Percentiles rank a stretch among this genome's conserved stretches.
phyloP scores from a whole-genome alignment of 2,797 vertebrate genomes.

The Peromyscus aztecus region DNA sequence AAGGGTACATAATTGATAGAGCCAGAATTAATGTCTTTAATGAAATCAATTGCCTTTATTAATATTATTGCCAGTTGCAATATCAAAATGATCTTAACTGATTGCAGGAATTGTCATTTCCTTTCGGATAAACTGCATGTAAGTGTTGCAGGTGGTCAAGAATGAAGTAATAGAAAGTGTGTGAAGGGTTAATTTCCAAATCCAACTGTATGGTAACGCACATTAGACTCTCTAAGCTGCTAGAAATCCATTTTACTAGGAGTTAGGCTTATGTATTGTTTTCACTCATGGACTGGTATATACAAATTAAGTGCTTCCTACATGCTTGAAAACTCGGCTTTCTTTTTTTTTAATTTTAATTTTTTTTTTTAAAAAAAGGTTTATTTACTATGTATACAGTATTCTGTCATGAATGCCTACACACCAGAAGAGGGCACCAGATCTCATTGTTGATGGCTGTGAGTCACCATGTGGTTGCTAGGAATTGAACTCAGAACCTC shows the following conservation, averaged over 20 bases:
- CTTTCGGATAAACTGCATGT: constrained; percentile 3
- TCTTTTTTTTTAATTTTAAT: too few relatives aligned
- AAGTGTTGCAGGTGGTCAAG: background rate
- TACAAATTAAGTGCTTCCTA: background rate
- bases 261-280: background rate
- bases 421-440: too few relatives aligned
- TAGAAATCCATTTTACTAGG: background rate
- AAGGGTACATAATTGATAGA: background rate
- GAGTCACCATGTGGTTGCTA: too few relatives aligned
- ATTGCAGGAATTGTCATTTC: background rate
- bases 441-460: too few relatives aligned
- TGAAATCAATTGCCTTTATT: constrained; percentile 8
- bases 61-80: background rate
- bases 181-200: background rate
- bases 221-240: background rate
- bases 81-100: constrained; percentile 15
- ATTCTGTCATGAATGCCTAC: too few relatives aligned
- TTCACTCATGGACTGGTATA: background rate
- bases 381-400: too few relatives aligned
- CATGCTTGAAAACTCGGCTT: constrained; percentile 22
- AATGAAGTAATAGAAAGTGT: background rate
- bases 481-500: too few relatives aligned
- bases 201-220: background rate
- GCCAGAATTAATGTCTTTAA: background rate
- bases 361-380: too few relatives aligned